Conservation (phyloP, 2,888 invertebrate species). For the Myopa tessellatipennis region DNA sequence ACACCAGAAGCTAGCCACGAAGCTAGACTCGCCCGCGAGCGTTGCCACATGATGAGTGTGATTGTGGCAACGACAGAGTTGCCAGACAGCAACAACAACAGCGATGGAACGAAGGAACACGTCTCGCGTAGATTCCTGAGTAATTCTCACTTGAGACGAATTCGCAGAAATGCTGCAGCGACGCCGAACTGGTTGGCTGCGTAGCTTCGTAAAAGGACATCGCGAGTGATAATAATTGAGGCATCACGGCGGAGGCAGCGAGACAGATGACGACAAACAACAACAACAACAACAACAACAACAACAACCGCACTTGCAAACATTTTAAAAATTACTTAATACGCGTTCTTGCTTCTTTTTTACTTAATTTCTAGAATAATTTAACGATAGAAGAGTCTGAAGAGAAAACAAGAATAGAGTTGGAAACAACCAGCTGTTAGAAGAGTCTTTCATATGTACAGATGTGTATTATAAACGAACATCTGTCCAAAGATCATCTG, state of each 20-base stretch:
- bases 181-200: not conserved
- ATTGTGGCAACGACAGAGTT: not conserved
- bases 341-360: too few relatives aligned
- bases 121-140: conserved; percentile 24
- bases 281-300: too few relatives aligned
- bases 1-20: not conserved
- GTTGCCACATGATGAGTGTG: not conserved
- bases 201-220: conserved; percentile 1
- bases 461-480: too few relatives aligned
- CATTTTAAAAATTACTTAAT: not conserved
- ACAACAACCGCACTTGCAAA: too few relatives aligned
- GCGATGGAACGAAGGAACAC: not conserved
- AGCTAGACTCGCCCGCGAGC: not conserved
- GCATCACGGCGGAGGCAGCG: conserved; percentile 1
- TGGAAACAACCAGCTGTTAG: too few relatives aligned
- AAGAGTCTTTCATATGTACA: too few relatives aligned
- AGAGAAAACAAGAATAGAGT: not conserved
- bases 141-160: conserved; percentile 29
- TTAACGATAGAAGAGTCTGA: too few relatives aligned
- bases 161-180: conserved; percentile 16
- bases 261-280: not conserved
- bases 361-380: too few relatives aligned
- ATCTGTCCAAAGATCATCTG: too few relatives aligned
- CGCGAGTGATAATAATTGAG: conserved; percentile 31
- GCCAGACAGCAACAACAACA: conserved; percentile 12